Percentiles rank a stretch among this genome's conserved stretches.
Conservation (phyloP, 2,888 invertebrate species). For the Kryphioiulus occultus region DNA sequence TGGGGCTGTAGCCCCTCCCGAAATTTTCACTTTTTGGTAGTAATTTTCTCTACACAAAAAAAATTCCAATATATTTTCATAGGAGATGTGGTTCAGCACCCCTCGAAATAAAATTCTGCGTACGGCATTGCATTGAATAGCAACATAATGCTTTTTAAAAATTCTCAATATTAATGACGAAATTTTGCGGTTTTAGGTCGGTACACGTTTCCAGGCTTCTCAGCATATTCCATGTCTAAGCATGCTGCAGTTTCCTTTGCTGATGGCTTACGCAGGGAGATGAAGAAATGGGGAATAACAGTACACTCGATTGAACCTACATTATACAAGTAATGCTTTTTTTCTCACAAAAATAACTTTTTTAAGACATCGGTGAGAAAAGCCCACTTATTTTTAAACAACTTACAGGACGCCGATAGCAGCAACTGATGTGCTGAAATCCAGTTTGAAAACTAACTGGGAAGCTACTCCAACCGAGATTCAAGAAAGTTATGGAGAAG, state of each 20-base stretch:
- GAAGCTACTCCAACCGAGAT: slow-evolving; percentile 58
- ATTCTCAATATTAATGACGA: not conserved
- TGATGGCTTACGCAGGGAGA: slow-evolving; percentile 59
- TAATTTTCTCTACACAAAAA: too few species aligned
- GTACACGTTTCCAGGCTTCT: slow-evolving; percentile 59
- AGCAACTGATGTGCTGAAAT: slow-evolving; percentile 55
- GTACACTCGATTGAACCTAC: slow-evolving; percentile 60
- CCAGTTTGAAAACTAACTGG: slow-evolving; percentile 58
- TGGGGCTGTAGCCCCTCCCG: too few species aligned
- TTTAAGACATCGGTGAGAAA: not conserved
- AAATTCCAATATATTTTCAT: too few species aligned
- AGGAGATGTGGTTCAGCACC: too few species aligned
- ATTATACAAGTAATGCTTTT: slow-evolving; percentile 57
- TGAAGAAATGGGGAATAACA: slow-evolving; percentile 58
- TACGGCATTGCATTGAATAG: too few species aligned
- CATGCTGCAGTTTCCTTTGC: slow-evolving; percentile 59
- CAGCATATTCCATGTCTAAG: slow-evolving; percentile 60
- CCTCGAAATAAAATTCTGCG: too few species aligned
- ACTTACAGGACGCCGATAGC: slow-evolving; percentile 57
- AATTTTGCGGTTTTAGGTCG: slow-evolving; percentile 56
- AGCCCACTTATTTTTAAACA: not conserved
- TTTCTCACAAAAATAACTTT: not conserved
- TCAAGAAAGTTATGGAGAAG: slow-evolving; percentile 58
- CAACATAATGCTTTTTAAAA: not conserved
- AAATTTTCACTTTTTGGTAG: too few species aligned